These are phyloP conservation scores for Bombus superbus DNA, from an alignment of 1,140 invertebrate genomes.

Conservation along the genomic window DNA sequence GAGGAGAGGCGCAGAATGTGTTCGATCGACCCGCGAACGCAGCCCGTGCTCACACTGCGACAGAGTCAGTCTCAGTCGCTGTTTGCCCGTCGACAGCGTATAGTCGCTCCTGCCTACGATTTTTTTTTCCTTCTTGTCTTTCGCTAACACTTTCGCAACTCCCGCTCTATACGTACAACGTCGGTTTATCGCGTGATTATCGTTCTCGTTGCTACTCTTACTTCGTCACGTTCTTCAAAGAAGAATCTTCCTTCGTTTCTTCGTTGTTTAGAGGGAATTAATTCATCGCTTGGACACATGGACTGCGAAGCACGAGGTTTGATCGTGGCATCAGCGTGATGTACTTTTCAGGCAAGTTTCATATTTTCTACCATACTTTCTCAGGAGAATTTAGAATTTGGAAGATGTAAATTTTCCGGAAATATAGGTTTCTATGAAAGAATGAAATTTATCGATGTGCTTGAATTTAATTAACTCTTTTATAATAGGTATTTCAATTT, in stretches of 20 bases:
- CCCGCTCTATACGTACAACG: background rate
- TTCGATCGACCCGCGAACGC: conserved; percentile 80
- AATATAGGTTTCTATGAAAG: too few relatives aligned
- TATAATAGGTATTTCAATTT: background rate
- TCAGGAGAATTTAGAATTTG: too few relatives aligned
- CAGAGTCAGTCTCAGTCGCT: conserved; percentile 78
- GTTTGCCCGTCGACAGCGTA: conserved; percentile 50
- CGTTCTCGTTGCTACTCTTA: rapidly evolving
- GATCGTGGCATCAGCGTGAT: background rate
- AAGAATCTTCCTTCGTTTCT: rapidly evolving
- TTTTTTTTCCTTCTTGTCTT: background rate
- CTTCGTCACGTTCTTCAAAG: too few relatives aligned
- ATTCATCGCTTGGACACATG: background rate
- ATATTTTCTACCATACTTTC: too few relatives aligned
- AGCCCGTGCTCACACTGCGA: conserved; percentile 76
- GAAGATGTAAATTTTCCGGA: rapidly evolving
- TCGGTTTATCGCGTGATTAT: background rate
- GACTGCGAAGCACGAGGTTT: conserved; percentile 34
- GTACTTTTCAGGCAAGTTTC: background rate
- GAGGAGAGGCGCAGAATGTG: conserved; percentile 67
- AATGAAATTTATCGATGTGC: too few relatives aligned
- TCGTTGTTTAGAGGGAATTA: background rate
- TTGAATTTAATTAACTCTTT: too few relatives aligned
- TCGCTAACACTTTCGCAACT: background rate
- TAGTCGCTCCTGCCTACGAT: background rate